phyloP scores from a whole-genome alignment of 2,888 invertebrate genomes.

The Camponotus fellah region DNA sequence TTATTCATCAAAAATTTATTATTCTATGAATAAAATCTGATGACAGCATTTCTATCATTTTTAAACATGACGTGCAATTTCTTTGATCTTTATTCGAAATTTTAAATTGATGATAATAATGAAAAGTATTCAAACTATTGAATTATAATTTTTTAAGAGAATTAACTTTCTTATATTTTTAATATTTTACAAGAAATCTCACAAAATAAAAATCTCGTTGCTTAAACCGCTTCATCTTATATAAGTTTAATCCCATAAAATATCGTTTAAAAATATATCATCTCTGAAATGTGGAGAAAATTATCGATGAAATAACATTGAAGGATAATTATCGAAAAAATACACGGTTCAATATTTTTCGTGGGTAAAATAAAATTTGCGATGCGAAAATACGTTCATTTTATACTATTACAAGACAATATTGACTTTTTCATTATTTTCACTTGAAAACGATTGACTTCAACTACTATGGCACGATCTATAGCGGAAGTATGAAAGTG shows the following conservation, averaged over 20 bases:
- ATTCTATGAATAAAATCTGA: not conserved
- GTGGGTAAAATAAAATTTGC: not conserved
- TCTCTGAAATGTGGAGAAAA: too few species aligned
- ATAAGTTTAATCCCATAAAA: not conserved
- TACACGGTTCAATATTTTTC: not conserved
- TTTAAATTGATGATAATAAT: too few species aligned
- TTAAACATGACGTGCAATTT: too few species aligned
- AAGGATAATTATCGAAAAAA: too few species aligned
- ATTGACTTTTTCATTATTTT: not conserved
- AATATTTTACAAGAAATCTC: not conserved
- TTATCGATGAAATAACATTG: too few species aligned
- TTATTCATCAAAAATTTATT: not conserved
- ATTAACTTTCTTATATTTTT: not conserved
- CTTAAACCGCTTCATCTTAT: too few species aligned
- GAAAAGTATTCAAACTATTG: too few species aligned
- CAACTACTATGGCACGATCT: not conserved
- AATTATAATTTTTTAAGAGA: not conserved
- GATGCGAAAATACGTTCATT: not conserved
- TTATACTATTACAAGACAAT: conserved; percentile 1
- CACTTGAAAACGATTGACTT: not conserved
- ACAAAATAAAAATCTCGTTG: too few species aligned
- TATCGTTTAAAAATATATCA: not conserved
- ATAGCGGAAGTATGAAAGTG: not conserved
- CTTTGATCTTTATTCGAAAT: too few species aligned
- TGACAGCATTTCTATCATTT: not conserved